Evolutionary conservation across 2,113 vertebrate genomes (phyloP).

Genomic region (Electrona antarctica): DNA sequence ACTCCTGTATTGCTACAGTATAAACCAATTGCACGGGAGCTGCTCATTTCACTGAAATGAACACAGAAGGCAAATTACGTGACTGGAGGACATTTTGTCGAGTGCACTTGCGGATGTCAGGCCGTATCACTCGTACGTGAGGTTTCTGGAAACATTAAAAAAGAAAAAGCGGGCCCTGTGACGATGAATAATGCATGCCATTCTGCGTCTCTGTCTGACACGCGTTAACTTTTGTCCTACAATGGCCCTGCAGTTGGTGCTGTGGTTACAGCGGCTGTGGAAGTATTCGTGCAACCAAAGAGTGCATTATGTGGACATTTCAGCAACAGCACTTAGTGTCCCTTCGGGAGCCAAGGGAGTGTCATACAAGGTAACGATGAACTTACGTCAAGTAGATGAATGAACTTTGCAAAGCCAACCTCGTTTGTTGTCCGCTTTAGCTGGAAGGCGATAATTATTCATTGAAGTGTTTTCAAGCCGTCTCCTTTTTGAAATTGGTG

Average conservation of each 20-base stretch:
- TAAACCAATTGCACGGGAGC: constrained; percentile 21
- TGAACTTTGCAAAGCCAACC: constrained; percentile 30
- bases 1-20: neutral
- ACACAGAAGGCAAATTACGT: constrained; percentile 43
- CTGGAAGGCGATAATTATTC: neutral
- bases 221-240: constrained; percentile 53
- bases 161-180: constrained; percentile 56
- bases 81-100: constrained; percentile 49
- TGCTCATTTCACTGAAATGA: constrained; percentile 40
- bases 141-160: constrained; percentile 71
- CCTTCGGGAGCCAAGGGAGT: constrained; percentile 24
- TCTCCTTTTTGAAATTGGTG: neutral
- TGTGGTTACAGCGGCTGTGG: constrained; percentile 13
- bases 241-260: constrained; percentile 35
- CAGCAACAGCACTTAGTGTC: constrained; percentile 15
- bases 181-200: constrained; percentile 72
- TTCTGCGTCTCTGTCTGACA: constrained; percentile 54
- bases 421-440: neutral
- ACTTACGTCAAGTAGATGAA: neutral
- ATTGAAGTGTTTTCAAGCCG: neutral
- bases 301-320: constrained; percentile 32
- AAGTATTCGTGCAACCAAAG: constrained; percentile 11
- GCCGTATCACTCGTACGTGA: constrained; percentile 49
- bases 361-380: constrained; percentile 10
- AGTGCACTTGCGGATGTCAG: constrained; percentile 58